Conservation (phyloP, 2,113 vertebrate species). For the Electrona antarctica region DNA sequence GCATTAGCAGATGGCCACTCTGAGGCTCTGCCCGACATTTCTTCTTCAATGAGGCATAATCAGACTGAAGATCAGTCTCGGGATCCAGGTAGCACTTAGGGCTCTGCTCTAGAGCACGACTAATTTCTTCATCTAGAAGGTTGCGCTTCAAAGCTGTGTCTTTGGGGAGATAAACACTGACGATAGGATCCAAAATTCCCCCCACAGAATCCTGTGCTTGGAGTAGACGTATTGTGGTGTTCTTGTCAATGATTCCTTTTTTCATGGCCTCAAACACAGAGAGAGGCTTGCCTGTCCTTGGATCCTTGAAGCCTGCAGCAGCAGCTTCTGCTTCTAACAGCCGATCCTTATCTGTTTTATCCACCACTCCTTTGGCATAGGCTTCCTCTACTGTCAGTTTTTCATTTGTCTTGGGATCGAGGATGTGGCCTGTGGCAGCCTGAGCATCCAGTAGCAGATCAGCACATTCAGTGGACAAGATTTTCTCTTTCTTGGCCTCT, state of each 20-base stretch:
- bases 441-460: slow-evolving; percentile 84
- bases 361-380: slow-evolving; percentile 82
- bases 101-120: slow-evolving; percentile 6
- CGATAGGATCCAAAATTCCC: slow-evolving; percentile 85
- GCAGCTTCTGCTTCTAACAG: slow-evolving; percentile 84
- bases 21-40: too few species aligned
- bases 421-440: slow-evolving; percentile 85
- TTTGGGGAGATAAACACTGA: slow-evolving; percentile 86
- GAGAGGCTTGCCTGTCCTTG: slow-evolving; percentile 80
- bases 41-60: too few species aligned
- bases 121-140: slow-evolving; percentile 76
- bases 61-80: too few species aligned
- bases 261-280: slow-evolving; percentile 91
- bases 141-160: slow-evolving; percentile 83
- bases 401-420: slow-evolving; percentile 82
- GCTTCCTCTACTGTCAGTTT: slow-evolving; percentile 82
- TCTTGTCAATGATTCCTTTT: slow-evolving; percentile 84
- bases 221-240: slow-evolving; percentile 86
- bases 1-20: too few species aligned
- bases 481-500: slow-evolving; percentile 78
- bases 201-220: slow-evolving; percentile 88
- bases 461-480: slow-evolving; percentile 84
- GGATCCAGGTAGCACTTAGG: slow-evolving; percentile 36
- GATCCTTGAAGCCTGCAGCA: slow-evolving; percentile 87
- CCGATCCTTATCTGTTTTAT: slow-evolving; percentile 82